Base-by-base conservation (phyloP, 2,888 invertebrate genomes). In the Apamea epomidion region DNA sequence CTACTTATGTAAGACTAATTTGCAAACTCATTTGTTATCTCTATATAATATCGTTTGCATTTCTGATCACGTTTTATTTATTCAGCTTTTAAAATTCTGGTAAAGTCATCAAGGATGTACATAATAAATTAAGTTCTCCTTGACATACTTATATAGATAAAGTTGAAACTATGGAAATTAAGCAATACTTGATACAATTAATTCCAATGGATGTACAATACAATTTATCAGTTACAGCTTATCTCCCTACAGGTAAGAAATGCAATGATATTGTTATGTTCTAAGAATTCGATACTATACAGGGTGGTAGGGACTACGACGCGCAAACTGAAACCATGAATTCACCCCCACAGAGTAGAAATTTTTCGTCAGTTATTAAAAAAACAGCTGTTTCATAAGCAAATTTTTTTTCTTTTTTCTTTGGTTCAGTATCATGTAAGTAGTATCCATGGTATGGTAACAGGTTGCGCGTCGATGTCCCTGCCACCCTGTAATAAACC, bases 61-160 rank as follows among this genome's bases (percentile, higher is more conserved):
- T 51, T 71, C 60, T 62, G 80, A 62, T 83, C 42, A 68, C 32
- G 1, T 67, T 32, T 74, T 81, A 74, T 84, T 77, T 74, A 81
- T 77, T 81, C 81, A 84, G 77, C 70, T 76, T 85, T 71, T 37
- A 10, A 2, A 67, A 37, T 29, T 37, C 12, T 62, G n/a, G 29
- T 48, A 32, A 25, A 72, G 58, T 69, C 10, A n/a, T 76, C 45
- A 73, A 37, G 67, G 45, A 72, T 29, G 25, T 68, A 54, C n/a
- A 8, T 62, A 32, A 1, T 54, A 45, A 68, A 74, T 68, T 32
- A 42, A n/a, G n/a, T 37, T 54, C 16, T 45, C 18, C 54, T 21
- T 75, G 37, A 60, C 3, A 68, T 58, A 58, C 51, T 18, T 67
- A 54, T 14, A 48, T 25, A 29, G 5, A 42, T 77, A 25, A 51